Percentiles rank a stretch among this genome's conserved stretches.
Evolutionary conservation across 2,797 vertebrate species (phyloP).

Genomic region (Cyprinella venusta): DNA sequence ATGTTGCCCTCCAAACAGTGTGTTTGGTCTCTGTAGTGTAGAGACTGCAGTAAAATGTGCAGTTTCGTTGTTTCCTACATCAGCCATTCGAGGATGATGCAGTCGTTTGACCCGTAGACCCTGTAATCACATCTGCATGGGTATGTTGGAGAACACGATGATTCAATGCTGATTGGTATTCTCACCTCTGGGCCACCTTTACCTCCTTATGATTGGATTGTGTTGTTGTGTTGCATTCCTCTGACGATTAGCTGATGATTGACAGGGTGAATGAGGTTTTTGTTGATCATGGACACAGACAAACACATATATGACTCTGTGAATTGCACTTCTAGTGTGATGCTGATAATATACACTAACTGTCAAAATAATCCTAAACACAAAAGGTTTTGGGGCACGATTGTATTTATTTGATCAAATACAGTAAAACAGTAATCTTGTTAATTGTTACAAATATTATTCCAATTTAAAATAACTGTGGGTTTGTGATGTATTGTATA

Average conservation of each 20-base stretch:
- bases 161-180: constrained; percentile 33
- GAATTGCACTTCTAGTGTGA: background rate
- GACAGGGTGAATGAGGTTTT: background rate
- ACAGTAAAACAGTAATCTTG: background rate
- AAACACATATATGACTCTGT: background rate
- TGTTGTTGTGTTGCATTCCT: background rate
- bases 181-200: background rate
- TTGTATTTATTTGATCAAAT: background rate
- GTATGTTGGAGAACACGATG: constrained; percentile 12
- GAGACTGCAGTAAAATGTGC: background rate
- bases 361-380: background rate
- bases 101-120: constrained; percentile 16
- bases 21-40: background rate
- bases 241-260: background rate
- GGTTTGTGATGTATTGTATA: constrained; percentile 37
- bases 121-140: constrained; percentile 38
- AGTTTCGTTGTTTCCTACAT: background rate
- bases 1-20: background rate
- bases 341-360: background rate
- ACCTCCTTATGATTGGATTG: constrained; percentile 20
- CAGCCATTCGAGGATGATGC: background rate
- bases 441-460: background rate
- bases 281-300: background rate
- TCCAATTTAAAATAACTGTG: background rate
- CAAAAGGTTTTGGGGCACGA: background rate